phyloP scores from a whole-genome alignment of 2,888 invertebrate genomes.

The Agrypnus murinus region DNA sequence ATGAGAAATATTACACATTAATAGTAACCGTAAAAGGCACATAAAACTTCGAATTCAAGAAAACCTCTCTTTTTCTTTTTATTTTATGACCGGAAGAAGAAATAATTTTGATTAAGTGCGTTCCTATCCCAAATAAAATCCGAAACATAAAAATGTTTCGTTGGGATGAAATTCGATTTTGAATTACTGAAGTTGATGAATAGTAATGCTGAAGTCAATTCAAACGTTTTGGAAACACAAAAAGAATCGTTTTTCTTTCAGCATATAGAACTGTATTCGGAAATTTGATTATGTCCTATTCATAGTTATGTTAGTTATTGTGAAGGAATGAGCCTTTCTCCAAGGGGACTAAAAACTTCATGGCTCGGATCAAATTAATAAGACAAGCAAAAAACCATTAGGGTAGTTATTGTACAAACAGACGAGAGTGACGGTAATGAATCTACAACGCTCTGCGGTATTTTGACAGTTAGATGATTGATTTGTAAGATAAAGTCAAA shows the following conservation, averaged over 20 bases:
- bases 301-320: too few species aligned
- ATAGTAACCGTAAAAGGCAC: slow-evolving; percentile 23
- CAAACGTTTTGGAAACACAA: too few species aligned
- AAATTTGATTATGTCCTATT: too few species aligned
- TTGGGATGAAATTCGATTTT: too few species aligned
- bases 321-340: too few species aligned
- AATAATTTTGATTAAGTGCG: neutral
- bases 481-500: slow-evolving; percentile 46
- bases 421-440: slow-evolving; percentile 42
- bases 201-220: too few species aligned
- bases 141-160: too few species aligned
- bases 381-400: slow-evolving; percentile 34
- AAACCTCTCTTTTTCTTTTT: slow-evolving; percentile 1
- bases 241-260: too few species aligned
- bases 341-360: too few species aligned
- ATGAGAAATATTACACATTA: slow-evolving; percentile 11
- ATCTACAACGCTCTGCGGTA: slow-evolving; percentile 31
- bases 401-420: slow-evolving; percentile 15
- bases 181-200: too few species aligned
- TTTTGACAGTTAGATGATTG: slow-evolving; percentile 52
- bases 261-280: too few species aligned
- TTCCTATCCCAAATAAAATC: too few species aligned
- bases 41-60: slow-evolving; percentile 17
- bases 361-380: neutral
- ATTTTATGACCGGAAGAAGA: slow-evolving; percentile 2